Conservation (phyloP, 2,797 vertebrate genomes). For the Dendrocincla fuliginosa region DNA sequence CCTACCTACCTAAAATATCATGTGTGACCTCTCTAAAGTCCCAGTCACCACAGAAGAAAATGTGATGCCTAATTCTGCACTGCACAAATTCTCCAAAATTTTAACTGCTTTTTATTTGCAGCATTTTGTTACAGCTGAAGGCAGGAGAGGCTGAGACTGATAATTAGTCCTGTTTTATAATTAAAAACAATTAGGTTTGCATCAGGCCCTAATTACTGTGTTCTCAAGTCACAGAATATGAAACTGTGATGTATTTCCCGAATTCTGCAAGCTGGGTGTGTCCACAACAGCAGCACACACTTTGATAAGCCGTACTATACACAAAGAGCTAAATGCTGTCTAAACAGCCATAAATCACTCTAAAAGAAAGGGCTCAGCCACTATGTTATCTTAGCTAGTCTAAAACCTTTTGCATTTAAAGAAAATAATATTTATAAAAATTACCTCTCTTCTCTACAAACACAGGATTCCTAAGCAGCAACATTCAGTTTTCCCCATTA, state of each 20-base stretch:
- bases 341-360: constrained; percentile 11
- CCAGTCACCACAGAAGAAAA: neutral
- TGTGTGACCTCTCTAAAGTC: neutral
- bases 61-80: neutral
- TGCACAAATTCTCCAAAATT: neutral
- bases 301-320: neutral
- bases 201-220: neutral
- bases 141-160: neutral
- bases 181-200: neutral
- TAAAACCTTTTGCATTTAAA: constrained; percentile 25
- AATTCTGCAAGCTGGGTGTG: neutral
- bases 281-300: neutral
- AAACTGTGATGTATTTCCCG: neutral
- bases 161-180: neutral
- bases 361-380: neutral
- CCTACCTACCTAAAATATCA: neutral
- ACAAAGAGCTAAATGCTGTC: neutral
- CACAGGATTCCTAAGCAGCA: neutral
- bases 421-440: constrained; percentile 38
- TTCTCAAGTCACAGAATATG: neutral
- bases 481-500: neutral
- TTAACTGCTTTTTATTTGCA: neutral
- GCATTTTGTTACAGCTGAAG: neutral
- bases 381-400: neutral
- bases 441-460: constrained; percentile 11